Conservation (phyloP, 2,797 vertebrate genomes). For the Paguma larvata region DNA sequence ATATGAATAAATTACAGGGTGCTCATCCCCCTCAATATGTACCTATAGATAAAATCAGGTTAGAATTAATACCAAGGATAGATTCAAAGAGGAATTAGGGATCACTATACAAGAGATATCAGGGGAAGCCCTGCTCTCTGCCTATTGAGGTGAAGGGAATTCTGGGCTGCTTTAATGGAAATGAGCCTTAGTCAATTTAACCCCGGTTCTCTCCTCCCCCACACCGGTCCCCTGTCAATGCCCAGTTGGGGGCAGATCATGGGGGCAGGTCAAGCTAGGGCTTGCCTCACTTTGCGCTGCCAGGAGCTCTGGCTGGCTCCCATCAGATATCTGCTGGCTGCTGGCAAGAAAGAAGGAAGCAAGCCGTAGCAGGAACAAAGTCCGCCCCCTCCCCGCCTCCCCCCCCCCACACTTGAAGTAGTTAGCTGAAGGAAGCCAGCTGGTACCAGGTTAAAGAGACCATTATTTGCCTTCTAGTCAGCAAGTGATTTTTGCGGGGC, state of each 20-base stretch:
- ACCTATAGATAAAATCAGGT: background rate
- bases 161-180: background rate
- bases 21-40: background rate
- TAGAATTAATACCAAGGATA: background rate
- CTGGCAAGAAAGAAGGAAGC: slow-evolving; percentile 58
- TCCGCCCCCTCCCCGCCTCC: rapidly evolving
- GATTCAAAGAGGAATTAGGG: background rate
- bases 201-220: background rate
- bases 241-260: background rate
- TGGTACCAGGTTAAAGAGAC: background rate
- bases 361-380: slow-evolving; percentile 28
- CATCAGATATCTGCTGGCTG: slow-evolving; percentile 8
- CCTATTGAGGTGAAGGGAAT: background rate
- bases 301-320: slow-evolving; percentile 56
- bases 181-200: background rate
- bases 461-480: slow-evolving; percentile 43
- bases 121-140: background rate
- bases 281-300: slow-evolving; percentile 50
- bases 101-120: background rate
- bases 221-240: background rate
- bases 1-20: background rate
- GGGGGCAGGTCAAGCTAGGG: slow-evolving; percentile 59
- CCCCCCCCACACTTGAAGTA: background rate
- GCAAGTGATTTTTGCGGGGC: background rate
- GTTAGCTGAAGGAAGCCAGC: background rate